Conservation (phyloP, 2,113 vertebrate species). For the Smithornis capensis region DNA sequence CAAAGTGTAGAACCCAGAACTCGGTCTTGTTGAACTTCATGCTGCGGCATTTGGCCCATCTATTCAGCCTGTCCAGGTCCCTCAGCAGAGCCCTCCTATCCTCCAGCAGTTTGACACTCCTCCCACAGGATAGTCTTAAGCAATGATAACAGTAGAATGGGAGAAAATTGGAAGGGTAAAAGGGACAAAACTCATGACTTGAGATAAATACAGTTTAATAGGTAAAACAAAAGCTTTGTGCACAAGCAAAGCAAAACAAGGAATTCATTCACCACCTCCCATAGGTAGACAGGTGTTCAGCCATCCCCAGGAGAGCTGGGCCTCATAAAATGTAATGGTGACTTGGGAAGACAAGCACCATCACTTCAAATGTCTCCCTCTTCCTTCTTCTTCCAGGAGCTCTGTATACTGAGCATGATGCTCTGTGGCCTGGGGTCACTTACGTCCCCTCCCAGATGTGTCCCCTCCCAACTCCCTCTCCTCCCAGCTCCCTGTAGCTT, state of each 20-base stretch:
- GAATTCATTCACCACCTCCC: not conserved
- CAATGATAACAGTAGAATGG: not conserved
- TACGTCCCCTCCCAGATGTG: no score
- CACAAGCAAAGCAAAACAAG: not conserved
- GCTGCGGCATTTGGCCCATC: no score
- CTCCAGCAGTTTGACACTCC: no score
- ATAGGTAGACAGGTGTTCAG: not conserved
- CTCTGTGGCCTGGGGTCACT: accelerated
- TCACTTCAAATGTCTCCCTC: accelerated
- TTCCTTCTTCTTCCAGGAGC: not conserved
- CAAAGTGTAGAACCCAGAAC: no score
- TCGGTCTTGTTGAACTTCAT: no score
- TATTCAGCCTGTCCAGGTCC: no score
- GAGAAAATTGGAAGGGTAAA: not conserved
- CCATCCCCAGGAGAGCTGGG: not conserved
- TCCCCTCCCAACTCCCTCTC: not conserved
- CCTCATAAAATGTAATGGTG: not conserved
- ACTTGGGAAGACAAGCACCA: not conserved
- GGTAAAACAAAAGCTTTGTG: not conserved
- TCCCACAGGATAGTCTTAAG: not conserved
- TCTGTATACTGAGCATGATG: not conserved
- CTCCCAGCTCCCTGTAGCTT: not conserved
- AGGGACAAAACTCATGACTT: not conserved
- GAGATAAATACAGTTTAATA: not conserved
- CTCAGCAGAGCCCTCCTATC: no score